Percentiles rank a stretch among this genome's conserved stretches.
These are phyloP conservation scores for Cathartes aura DNA, from an alignment of 2,113 vertebrate genomes.

Conservation along the genomic window DNA sequence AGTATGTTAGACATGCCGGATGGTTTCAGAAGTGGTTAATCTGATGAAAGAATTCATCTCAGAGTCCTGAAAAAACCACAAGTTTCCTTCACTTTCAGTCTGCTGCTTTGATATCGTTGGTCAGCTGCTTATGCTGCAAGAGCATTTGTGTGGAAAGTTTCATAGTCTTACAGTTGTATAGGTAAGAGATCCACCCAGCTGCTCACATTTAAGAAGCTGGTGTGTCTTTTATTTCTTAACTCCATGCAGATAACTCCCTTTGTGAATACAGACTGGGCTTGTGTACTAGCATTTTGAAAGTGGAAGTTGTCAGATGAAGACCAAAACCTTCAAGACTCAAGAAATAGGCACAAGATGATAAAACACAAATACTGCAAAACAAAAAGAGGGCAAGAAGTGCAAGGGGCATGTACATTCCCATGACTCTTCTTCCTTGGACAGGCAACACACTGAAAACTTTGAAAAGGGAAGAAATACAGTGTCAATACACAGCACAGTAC, in stretches of 20 bases:
- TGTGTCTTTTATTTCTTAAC: not conserved
- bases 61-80: constrained; percentile 34
- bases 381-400: not conserved
- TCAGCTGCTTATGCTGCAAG: not conserved
- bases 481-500: not conserved
- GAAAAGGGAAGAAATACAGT: not conserved
- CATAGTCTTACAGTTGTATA: not conserved
- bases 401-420: not conserved
- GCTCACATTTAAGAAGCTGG: not conserved
- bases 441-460: not conserved
- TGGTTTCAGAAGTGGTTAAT: constrained; percentile 54
- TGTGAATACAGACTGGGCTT: not conserved
- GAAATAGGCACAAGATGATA: not conserved
- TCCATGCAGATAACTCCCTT: not conserved
- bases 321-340: not conserved
- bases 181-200: not conserved
- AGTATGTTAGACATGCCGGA: constrained; percentile 21
- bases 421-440: not conserved
- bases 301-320: not conserved
- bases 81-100: constrained; percentile 47
- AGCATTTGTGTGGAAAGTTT: not conserved
- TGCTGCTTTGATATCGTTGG: not conserved
- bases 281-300: not conserved
- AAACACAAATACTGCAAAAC: not conserved
- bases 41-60: constrained; percentile 43